Evolutionary conservation across 1,140 invertebrate species (phyloP).

Genomic region (Zaprionus lachaisei): DNA sequence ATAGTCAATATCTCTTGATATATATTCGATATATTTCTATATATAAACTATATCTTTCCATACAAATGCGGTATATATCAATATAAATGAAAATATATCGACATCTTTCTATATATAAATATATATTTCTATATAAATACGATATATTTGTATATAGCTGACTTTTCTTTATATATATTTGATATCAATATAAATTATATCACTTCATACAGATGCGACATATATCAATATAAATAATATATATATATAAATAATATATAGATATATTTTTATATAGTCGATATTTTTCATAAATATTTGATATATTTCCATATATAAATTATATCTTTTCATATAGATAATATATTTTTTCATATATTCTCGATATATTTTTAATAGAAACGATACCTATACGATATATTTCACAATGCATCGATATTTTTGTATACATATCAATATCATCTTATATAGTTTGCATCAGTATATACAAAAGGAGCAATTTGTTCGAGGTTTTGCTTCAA

Average conservation of each 20-base stretch:
- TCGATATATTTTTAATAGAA: too few species aligned
- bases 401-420: not conserved
- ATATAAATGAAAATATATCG: not conserved
- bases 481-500: slow-evolving; percentile 77
- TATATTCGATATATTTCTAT: too few species aligned
- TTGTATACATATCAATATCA: not conserved
- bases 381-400: not conserved
- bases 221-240: not conserved
- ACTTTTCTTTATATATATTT: too few species aligned
- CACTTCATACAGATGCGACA: not conserved
- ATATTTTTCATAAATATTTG: not conserved
- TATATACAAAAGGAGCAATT: slow-evolving; percentile 75
- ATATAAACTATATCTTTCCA: too few species aligned
- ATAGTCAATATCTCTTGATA: too few species aligned
- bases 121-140: too few species aligned
- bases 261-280: not conserved
- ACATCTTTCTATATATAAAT: too few species aligned
- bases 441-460: slow-evolving; percentile 30
- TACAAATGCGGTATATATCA: too few species aligned
- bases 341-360: too few species aligned
- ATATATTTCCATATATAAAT: not conserved
- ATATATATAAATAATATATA: too few species aligned
- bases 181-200: too few species aligned
- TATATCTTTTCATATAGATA: too few species aligned
- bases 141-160: not conserved